These are phyloP conservation scores for Sebastes matsubarae DNA, from an alignment of 2,797 vertebrate species.

Conservation along the genomic window DNA sequence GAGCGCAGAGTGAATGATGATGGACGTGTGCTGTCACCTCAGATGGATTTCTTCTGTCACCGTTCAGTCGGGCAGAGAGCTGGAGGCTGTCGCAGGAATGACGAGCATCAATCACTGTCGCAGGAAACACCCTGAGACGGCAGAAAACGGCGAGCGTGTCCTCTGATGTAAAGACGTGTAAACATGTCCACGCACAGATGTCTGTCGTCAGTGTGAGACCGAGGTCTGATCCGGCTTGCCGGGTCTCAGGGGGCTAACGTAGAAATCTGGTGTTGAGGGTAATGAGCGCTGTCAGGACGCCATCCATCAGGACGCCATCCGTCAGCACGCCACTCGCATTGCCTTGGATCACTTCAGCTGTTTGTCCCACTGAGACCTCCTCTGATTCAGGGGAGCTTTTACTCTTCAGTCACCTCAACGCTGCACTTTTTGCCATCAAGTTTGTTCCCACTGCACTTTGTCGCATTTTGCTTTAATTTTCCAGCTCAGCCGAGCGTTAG, in stretches of 20 bases:
- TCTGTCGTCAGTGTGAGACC: background rate
- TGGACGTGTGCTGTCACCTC: conserved; percentile 49
- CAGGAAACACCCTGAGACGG: conserved; percentile 14
- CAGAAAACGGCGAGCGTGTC: conserved; percentile 1
- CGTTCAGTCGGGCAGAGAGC: conserved; percentile 48
- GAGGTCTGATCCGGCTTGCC: background rate
- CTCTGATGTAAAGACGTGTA: background rate
- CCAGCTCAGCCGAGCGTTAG: background rate
- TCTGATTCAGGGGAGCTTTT: background rate
- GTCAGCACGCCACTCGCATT: conserved; percentile 23
- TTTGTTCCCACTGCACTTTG: background rate
- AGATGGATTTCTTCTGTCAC: conserved; percentile 48
- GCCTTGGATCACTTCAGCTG: background rate
- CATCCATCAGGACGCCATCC: conserved; percentile 33
- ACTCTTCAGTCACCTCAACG: background rate
- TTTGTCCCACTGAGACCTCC: background rate
- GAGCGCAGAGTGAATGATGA: conserved; percentile 26
- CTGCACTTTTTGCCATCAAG: background rate
- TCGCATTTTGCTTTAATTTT: background rate
- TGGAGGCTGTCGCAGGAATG: conserved; percentile 32
- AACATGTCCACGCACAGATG: background rate
- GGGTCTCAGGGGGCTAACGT: conserved; percentile 12
- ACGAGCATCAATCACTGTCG: conserved; percentile 58
- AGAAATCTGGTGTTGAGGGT: conserved; percentile 51
- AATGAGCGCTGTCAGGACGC: conserved; percentile 47